Evolutionary conservation across 2,888 invertebrate species (phyloP), one percentile per base, ranked within the genome.

Genomic region (Caenorhabditis wallacei): DNA sequence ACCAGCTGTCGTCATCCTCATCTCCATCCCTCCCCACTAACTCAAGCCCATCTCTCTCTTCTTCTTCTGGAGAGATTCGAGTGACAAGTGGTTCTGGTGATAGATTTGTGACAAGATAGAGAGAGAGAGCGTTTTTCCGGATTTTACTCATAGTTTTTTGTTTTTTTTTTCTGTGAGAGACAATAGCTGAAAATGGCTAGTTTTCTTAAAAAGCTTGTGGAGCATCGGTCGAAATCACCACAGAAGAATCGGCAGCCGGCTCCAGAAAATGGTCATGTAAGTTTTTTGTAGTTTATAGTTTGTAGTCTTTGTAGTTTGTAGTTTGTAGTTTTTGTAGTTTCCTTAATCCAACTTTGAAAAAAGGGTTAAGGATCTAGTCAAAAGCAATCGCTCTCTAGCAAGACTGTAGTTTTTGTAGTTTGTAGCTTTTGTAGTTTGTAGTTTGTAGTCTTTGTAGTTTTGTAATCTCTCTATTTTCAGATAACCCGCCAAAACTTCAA

Each of bases 181-280:
- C 13, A 3, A 16, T 13, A 13, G 26, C 8, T 24, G 1, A 18
- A 64, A 24, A 86, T 86, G 86, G 64, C 86, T 5, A 84, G 84
- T 51, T 86, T 86, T 54, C 57, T 86, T 24, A 86, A 83, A 66
- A 86, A 81, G 43, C 26, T 86, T 13, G 85, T 85, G 1, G 83
- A 85, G 16, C 68, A 80, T 59, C 66, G 86, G 0, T 86, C 86
- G 1, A 86, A 86, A 53, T 86, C 86, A 1, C 86, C 86, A 10
- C 79, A 75, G 24, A 86, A 86, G 63, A 74, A 48, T 18, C 26
- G 48, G 43, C 59, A 57, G 13, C n/a, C n/a, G 2, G 16, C 51
- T 8, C 7, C 46, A 8, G 48, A 64, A 20, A 66, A 66, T 35
- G 51, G 51, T 16, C 51, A 51, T 20, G 63, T 51, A 4, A 16